Conservation (phyloP, 1,140 invertebrate species). For the Drosophila lacertosa region DNA sequence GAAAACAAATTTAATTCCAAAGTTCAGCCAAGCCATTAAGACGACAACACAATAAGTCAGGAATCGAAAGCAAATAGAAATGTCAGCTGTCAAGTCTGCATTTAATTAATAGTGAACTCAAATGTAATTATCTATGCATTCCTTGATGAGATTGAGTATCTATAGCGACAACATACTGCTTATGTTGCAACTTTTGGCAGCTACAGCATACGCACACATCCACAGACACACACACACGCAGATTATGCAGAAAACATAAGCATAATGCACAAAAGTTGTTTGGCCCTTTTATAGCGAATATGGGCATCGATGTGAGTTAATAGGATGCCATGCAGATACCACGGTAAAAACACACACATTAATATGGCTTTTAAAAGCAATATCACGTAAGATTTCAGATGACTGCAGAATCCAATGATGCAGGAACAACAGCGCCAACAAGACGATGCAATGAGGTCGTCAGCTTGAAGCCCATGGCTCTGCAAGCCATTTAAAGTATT, state of each 20-base stretch:
- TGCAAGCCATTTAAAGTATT: slow-evolving; percentile 59
- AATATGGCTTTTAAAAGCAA: slow-evolving; percentile 51
- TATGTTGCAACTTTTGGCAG: slow-evolving; percentile 19
- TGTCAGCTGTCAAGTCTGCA: slow-evolving; percentile 24
- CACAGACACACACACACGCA: too few species aligned
- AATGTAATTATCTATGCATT: slow-evolving; percentile 29
- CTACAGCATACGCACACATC: slow-evolving; percentile 3
- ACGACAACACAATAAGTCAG: slow-evolving; percentile 17
- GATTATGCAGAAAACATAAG: too few species aligned
- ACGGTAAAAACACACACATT: slow-evolving; percentile 33
- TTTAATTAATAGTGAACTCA: slow-evolving; percentile 19
- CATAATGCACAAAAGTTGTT: slow-evolving; percentile 71
- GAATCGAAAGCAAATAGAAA: slow-evolving; percentile 10
- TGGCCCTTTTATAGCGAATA: slow-evolving; percentile 2
- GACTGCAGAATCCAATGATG: background rate
- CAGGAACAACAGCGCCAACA: slow-evolving; percentile 3
- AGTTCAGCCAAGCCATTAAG: background rate
- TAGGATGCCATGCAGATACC: slow-evolving; percentile 10
- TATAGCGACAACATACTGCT: background rate
- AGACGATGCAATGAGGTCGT: slow-evolving; percentile 3
- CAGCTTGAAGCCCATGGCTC: slow-evolving; percentile 12
- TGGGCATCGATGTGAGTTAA: slow-evolving; percentile 2
- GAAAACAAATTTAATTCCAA: slow-evolving; percentile 13
- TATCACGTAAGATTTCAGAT: slow-evolving; percentile 36
- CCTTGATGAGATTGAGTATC: slow-evolving; percentile 12